phyloP scores from a whole-genome alignment of 2,113 vertebrate species.

The Brevimyrus niger region DNA sequence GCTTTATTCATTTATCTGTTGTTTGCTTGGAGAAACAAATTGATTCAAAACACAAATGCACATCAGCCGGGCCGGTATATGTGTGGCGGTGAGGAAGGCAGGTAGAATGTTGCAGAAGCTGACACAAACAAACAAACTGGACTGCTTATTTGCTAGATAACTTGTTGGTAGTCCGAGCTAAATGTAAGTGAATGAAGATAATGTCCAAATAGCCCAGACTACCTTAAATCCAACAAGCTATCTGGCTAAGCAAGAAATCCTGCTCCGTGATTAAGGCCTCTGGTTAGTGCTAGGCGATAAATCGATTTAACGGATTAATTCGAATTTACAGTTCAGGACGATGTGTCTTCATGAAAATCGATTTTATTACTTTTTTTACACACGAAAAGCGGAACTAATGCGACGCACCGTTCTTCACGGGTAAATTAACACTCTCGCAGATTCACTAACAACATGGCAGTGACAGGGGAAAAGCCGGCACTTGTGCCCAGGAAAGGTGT shows the following conservation, averaged over 20 bases:
- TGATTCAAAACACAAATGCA: neutral
- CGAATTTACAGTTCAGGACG: too few species aligned
- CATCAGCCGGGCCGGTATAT: neutral
- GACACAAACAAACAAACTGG: neutral
- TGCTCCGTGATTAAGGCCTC: too few species aligned
- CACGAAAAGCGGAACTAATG: too few species aligned
- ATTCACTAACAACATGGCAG: too few species aligned
- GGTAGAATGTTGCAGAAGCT: neutral
- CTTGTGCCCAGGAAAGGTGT: too few species aligned
- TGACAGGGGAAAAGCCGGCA: too few species aligned
- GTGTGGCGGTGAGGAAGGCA: neutral
- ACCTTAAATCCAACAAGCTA: neutral
- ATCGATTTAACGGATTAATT: too few species aligned
- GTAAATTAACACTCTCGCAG: too few species aligned
- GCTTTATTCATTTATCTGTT: neutral
- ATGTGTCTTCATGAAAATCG: too few species aligned
- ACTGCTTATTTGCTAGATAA: neutral
- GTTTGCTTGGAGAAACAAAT: neutral
- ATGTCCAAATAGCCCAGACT: neutral
- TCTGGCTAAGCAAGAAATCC: neutral
- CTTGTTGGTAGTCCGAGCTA: neutral
- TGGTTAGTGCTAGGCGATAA: too few species aligned
- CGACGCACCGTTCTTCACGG: too few species aligned
- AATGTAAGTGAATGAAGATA: neutral
- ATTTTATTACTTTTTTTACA: too few species aligned